Percentiles rank a stretch among this genome's conserved stretches.
Conservation (phyloP, 2,888 invertebrate species). For the Gymnoscelis rufifasciata region DNA sequence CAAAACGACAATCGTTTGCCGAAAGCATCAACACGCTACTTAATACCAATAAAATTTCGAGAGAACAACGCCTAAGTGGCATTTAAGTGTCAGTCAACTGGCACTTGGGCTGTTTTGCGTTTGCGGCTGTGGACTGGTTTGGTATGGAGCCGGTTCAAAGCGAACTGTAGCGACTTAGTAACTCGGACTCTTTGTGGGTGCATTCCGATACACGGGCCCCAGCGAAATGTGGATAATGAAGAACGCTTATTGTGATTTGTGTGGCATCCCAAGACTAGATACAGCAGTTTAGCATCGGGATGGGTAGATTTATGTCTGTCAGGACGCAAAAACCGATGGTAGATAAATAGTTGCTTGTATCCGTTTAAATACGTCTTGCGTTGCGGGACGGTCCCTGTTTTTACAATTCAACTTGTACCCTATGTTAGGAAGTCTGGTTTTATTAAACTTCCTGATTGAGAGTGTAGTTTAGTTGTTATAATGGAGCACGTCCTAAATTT, state of each 20-base stretch:
- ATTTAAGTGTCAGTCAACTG: constrained; percentile 77
- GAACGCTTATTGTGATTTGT: constrained; percentile 73
- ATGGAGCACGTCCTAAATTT: too few relatives aligned
- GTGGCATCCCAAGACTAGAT: constrained; percentile 49
- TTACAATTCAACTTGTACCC: neutral
- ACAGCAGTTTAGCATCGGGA: constrained; percentile 26
- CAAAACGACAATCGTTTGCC: constrained; percentile 36
- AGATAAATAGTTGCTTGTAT: constrained; percentile 6
- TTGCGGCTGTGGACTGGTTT: constrained; percentile 54
- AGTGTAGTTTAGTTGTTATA: too few relatives aligned
- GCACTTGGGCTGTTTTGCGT: constrained; percentile 55
- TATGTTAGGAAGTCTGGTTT: neutral
- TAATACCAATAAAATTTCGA: constrained; percentile 71
- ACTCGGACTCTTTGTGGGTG: constrained; percentile 66
- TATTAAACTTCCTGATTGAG: too few relatives aligned
- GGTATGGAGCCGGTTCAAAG: constrained; percentile 68
- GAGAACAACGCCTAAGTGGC: constrained; percentile 70
- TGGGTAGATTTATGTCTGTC: constrained; percentile 38
- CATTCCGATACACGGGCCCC: constrained; percentile 70
- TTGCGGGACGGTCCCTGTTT: neutral
- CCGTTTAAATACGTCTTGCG: constrained; percentile 1
- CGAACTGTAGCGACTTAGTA: constrained; percentile 61
- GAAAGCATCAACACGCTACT: constrained; percentile 63
- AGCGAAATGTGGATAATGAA: constrained; percentile 75
- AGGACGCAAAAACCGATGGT: constrained; percentile 17